Base-by-base conservation (phyloP, 2,888 invertebrate species). In the Dolichopus griseipennis region DNA sequence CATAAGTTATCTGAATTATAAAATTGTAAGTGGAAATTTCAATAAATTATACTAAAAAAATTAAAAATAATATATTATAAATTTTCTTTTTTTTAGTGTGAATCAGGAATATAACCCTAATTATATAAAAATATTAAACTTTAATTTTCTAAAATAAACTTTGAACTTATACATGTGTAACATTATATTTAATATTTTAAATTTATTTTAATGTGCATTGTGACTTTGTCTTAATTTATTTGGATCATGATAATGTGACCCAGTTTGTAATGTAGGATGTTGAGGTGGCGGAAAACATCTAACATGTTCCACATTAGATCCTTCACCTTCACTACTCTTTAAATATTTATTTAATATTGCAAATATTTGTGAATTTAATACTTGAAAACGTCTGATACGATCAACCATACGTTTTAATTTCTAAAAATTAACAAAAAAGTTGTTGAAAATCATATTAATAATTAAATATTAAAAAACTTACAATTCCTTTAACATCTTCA, bases 281-380 rank as follows among this genome's bases (percentile, higher is more conserved):
- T 93, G 88, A 8, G 97, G 97, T 37, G 97, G 97, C 68, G 96
- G 96, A 84, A 97, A 97, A 82, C 97, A 97, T 61, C 96, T 86
- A 18, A 97, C 97, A 79, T 97, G 96, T 79, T 98, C 97, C 20
- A 97, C 95, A 65, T 95, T 95, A 64, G 92, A 90, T 12, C 85
- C 86, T 71, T 92, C 92, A 68, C 88, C 88, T 75, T 91, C 90
- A 68, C 91, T 92, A 2, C 92, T 90, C 75, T 93, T 92, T 70
- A 97, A 85, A 82, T 96, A 97, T 77, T 97, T 95, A 82, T 95
- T 93, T 70, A 97, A 84, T 71, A 95, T 91, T 64, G 96, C 95
- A 83, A 97, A 97, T 74, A 97, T 95, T 84, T 99, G 98, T 15
- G 95, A 96, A 84, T 99, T 99, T 69, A 99, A 85, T 71, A 99